Evolutionary conservation across 2,797 vertebrate species (phyloP).

Genomic region (Sebastes jordani): DNA sequence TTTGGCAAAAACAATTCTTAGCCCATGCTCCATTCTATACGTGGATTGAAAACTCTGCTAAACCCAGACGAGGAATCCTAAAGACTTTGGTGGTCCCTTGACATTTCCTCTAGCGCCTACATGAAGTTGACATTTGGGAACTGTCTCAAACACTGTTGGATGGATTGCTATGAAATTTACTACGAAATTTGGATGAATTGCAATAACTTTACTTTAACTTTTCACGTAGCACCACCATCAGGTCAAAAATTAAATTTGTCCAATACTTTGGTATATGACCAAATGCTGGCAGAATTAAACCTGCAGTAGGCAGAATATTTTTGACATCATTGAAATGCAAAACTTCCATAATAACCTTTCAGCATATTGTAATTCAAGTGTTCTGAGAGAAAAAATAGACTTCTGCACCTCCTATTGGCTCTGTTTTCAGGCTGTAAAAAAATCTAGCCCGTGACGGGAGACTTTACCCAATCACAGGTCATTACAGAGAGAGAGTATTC

Average conservation of each 20-base stretch:
- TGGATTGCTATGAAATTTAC: neutral
- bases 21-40: too few relatives aligned
- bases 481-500: too few relatives aligned
- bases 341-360: too few relatives aligned
- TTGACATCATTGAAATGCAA: too few relatives aligned
- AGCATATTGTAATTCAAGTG: too few relatives aligned
- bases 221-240: neutral
- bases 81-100: fast-evolving
- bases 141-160: neutral
- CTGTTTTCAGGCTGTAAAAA: too few relatives aligned
- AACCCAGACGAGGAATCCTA: neutral
- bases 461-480: fast-evolving
- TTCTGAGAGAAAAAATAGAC: too few relatives aligned
- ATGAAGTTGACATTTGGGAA: neutral
- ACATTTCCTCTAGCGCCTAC: too few relatives aligned
- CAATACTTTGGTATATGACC: neutral
- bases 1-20: neutral
- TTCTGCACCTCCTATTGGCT: too few relatives aligned
- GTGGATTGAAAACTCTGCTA: neutral
- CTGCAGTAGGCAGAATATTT: too few relatives aligned
- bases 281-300: neutral
- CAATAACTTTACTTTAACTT: neutral
- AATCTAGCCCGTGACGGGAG: too few relatives aligned
- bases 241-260: neutral
- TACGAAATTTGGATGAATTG: neutral